Evolutionary conservation across 2,797 vertebrate species (phyloP).

Genomic region (Nannoperca obscura): DNA sequence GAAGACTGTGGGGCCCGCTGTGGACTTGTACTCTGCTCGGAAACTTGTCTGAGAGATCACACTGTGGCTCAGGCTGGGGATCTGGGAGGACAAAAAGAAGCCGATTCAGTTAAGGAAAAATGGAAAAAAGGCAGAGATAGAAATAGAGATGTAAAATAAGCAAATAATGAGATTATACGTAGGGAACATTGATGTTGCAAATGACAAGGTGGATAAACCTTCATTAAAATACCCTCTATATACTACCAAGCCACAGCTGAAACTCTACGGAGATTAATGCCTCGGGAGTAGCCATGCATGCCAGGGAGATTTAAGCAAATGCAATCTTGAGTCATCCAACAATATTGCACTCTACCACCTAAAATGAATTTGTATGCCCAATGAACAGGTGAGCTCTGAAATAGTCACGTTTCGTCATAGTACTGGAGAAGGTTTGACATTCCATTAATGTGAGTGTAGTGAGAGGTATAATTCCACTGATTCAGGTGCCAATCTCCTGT

Average conservation of each 20-base stretch:
- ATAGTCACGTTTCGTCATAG: slow-evolving; percentile 65
- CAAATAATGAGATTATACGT: slow-evolving; percentile 61
- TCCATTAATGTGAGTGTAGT: slow-evolving; percentile 73
- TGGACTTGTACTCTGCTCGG: slow-evolving; percentile 97
- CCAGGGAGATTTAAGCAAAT: slow-evolving; percentile 73
- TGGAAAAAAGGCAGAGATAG: slow-evolving; percentile 18
- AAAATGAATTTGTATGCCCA: slow-evolving; percentile 75
- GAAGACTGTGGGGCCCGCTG: slow-evolving; percentile 97
- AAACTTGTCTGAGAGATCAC: slow-evolving; percentile 99
- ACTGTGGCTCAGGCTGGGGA: slow-evolving; percentile 99
- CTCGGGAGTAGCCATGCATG: slow-evolving; percentile 71
- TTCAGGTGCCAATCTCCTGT: slow-evolving; percentile 77
- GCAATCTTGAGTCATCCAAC: slow-evolving; percentile 76
- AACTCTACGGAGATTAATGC: slow-evolving; percentile 75
- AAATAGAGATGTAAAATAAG: slow-evolving; percentile 40
- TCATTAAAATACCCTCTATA: slow-evolving; percentile 75
- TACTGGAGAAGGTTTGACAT: slow-evolving; percentile 73
- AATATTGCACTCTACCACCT: slow-evolving; percentile 61
- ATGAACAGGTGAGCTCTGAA: slow-evolving; percentile 72
- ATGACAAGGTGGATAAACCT: slow-evolving; percentile 69
- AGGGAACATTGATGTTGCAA: slow-evolving; percentile 49
- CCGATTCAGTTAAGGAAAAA: slow-evolving; percentile 1
- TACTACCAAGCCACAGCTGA: slow-evolving; percentile 60
- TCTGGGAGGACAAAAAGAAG: slow-evolving; percentile 79
- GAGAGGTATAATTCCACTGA: slow-evolving; percentile 76